A percentile compares a stretch with the other conserved stretches of the same genome.
phyloP scores from a whole-genome alignment of 2,113 vertebrate genomes.

The Capreolus pygargus region DNA sequence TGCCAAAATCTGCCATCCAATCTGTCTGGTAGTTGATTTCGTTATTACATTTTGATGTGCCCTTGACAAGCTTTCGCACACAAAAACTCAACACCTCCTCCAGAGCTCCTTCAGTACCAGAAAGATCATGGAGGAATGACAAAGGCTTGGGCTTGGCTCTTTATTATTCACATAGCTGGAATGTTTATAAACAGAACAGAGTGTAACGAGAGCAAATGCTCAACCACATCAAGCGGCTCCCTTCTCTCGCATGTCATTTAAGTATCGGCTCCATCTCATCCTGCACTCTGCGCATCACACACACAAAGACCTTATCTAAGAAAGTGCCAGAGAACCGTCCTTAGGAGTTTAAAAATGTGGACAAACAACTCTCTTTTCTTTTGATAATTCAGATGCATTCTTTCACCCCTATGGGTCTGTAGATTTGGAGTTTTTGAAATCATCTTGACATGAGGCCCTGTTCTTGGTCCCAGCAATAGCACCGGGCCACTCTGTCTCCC shows the following conservation, averaged over 20 bases:
- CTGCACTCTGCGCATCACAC: conserved; percentile 71
- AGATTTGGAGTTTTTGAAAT: conserved; percentile 78
- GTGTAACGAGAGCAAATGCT: conserved; percentile 77
- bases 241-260: conserved; percentile 77
- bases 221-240: conserved; percentile 79
- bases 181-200: conserved; percentile 82
- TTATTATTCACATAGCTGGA: conserved; percentile 78
- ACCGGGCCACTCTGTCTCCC: conserved; percentile 53
- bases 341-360: conserved; percentile 76
- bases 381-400: conserved; percentile 76
- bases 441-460: conserved; percentile 72
- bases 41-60: conserved; percentile 69
- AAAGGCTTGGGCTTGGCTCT: conserved; percentile 74
- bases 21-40: conserved; percentile 69
- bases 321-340: conserved; percentile 77
- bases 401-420: conserved; percentile 70
- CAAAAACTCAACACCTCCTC: conserved; percentile 67
- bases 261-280: conserved; percentile 76
- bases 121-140: conserved; percentile 62
- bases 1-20: conserved; percentile 76
- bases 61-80: conserved; percentile 74
- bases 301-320: conserved; percentile 79
- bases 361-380: conserved; percentile 76
- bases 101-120: conserved; percentile 28
- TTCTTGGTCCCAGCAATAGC: conserved; percentile 16